Base-by-base conservation (phyloP, 2,113 vertebrate species). In the Eudyptes chrysolophus region DNA sequence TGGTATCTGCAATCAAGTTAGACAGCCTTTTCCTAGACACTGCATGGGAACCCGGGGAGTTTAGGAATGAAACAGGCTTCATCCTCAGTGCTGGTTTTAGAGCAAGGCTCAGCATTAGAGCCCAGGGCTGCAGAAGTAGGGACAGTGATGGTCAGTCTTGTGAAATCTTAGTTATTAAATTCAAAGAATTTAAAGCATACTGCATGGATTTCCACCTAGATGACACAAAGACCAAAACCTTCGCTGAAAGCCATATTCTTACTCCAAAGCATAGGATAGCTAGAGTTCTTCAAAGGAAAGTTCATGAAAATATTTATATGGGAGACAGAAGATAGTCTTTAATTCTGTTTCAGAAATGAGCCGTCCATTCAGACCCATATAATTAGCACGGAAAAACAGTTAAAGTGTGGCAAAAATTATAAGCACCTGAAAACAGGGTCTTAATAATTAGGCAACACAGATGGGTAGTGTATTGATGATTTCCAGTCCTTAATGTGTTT, bases 341-440 rank as follows among this genome's bases (percentile, higher is more conserved):
- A 84, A 42, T 48, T 77, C 17, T 34, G 3, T 29, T 88, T 81
- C 74, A 88, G 62, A 93, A 84, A 51, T 22, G 5, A 60, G 32
- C 16, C 6, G 1, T 29, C 15, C 2, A 0, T 51, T 54, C 62
- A 51, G 75, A 76, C 9, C 14, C 44, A n/a, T 5, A 46, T 19
- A n/a, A 79, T 36, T 29, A 77, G n/a, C 48, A 60, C 1, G 8
- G 60, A 69, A 69, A 79, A 77, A 36, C 2, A 65, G 34, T 27
- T 84, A 3, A 77, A 44, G 8, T 4, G 3, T 68, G 38, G 71
- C 30, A 36, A 81, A 88, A 89, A 49, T 32, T 44, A 7, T 9
- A 52, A 71, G 68, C 13, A 66, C 2, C 29, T 71, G 22, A 78
- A 91, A 84, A 75, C 3, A 32, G 10, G 9, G 18, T 71, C 16